phyloP scores from a whole-genome alignment of 2,797 vertebrate genomes.

The Pempheris klunzingeri region DNA sequence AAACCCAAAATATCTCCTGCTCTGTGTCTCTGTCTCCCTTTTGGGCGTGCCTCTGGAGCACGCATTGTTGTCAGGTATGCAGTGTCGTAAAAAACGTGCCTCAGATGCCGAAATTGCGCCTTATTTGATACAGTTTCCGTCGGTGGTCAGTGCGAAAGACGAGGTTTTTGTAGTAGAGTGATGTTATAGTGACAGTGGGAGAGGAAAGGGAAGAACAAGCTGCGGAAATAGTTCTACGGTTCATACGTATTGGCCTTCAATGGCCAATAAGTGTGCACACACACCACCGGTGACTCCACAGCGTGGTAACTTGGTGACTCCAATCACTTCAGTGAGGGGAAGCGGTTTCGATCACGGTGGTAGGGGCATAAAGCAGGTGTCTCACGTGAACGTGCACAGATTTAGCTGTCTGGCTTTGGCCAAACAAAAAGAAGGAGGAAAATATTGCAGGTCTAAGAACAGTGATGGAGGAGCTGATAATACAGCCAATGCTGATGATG shows the following conservation, averaged over 20 bases:
- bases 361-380: too few relatives aligned
- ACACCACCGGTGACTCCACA: too few relatives aligned
- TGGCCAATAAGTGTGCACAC: background rate
- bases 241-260: background rate
- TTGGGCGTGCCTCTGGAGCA: background rate
- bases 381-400: too few relatives aligned
- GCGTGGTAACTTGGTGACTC: too few relatives aligned
- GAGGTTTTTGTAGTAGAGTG: background rate
- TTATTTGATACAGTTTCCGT: background rate
- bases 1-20: slow-evolving; percentile 31
- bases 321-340: too few relatives aligned
- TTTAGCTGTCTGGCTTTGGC: too few relatives aligned
- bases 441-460: too few relatives aligned
- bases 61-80: slow-evolving; percentile 11
- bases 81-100: background rate
- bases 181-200: background rate
- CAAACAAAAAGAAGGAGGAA: too few relatives aligned
- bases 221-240: background rate
- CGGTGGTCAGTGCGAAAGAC: background rate
- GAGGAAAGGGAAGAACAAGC: background rate
- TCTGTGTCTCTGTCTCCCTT: background rate
- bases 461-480: too few relatives aligned
- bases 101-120: background rate
- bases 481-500: too few relatives aligned
- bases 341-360: too few relatives aligned